Percentiles rank a stretch among this genome's conserved stretches.
Evolutionary conservation across 1,140 invertebrate genomes (phyloP).

Genomic region (Acarapis woodi): DNA sequence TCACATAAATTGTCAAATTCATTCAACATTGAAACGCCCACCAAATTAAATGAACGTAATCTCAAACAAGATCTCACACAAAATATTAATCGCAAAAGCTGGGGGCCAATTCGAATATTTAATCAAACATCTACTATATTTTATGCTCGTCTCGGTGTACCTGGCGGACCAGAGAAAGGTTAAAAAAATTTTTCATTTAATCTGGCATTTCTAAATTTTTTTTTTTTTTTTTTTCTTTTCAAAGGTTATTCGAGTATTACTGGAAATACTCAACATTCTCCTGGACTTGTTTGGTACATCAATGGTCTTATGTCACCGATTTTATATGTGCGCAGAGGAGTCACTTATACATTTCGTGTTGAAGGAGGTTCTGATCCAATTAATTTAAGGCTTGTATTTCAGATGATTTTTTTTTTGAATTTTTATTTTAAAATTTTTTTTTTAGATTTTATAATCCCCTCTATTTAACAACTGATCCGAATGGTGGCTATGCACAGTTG

Average conservation of each 20-base stretch:
- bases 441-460: constrained; percentile 65
- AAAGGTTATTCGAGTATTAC: constrained; percentile 45
- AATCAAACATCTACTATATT: constrained; percentile 45
- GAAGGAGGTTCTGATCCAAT: constrained; percentile 41
- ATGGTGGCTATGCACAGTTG: constrained; percentile 44
- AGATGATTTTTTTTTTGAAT: too few species aligned
- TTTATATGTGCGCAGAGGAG: constrained; percentile 48
- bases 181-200: too few species aligned
- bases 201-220: too few species aligned
- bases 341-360: constrained; percentile 41
- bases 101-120: constrained; percentile 42
- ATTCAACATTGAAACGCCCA: too few species aligned
- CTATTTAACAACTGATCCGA: constrained; percentile 57
- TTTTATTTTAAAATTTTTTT: too few species aligned
- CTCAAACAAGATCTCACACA: background rate
- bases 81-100: constrained; percentile 22
- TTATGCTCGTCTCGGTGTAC: constrained; percentile 42
- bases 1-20: too few species aligned
- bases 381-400: too few species aligned
- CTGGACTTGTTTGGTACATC: constrained; percentile 68
- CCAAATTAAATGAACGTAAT: background rate
- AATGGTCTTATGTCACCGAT: constrained; percentile 62
- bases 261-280: constrained; percentile 40
- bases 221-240: too few species aligned
- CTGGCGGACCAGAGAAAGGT: constrained; percentile 36